Evolutionary conservation across 2,888 invertebrate genomes (phyloP), one percentile per base, ranked within the genome.

Genomic region (Agriotes lineatus): DNA sequence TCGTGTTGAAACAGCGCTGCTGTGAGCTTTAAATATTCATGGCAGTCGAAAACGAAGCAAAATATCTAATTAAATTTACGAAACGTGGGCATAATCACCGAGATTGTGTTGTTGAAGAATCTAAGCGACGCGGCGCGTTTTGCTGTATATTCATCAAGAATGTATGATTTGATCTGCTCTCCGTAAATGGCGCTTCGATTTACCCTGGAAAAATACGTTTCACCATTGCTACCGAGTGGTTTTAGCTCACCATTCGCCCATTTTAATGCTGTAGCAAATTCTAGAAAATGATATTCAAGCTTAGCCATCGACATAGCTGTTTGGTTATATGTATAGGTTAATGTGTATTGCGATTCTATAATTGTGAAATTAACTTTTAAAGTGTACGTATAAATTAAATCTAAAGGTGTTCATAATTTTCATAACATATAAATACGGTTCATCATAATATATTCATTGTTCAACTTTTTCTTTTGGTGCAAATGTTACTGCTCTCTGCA

Each of bases 21-120:
- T 9, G 45, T 7, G n/a, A n/a, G 1, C 14, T 37, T 45, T 19
- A 45, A 45, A 20, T 45, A 45, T 45, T 45, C 45, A 19, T 45
- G 19, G 45, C 19, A 45, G 19, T 45, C n/a, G 45, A 45, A 45
- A 39, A 45, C n/a, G 45, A 45, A 45, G 7, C n/a, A 45, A 45
- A 45, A 45, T 20, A 19, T 45, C 19, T n/a, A 45, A 45, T 45
- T 20, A 45, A 20, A 45, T 45, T 45, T 45, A 19, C 45, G 45
- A 39, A 39, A n/a, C 37, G 5, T 3, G 12, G 12, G 2, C 12
- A 1, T 42, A 42, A 18, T 42, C 16, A 42, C 18, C n/a, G n/a
- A n/a, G n/a, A n/a, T 14, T 19, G 7, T 18, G 9, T 19, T 19
- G 6, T 44, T 39, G 1, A 18, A 44, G 19, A 18, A 19, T 18